Evolutionary conservation across 2,797 vertebrate species (phyloP), one percentile per base, ranked within the genome.

Genomic region (Eutrigla gurnardus): DNA sequence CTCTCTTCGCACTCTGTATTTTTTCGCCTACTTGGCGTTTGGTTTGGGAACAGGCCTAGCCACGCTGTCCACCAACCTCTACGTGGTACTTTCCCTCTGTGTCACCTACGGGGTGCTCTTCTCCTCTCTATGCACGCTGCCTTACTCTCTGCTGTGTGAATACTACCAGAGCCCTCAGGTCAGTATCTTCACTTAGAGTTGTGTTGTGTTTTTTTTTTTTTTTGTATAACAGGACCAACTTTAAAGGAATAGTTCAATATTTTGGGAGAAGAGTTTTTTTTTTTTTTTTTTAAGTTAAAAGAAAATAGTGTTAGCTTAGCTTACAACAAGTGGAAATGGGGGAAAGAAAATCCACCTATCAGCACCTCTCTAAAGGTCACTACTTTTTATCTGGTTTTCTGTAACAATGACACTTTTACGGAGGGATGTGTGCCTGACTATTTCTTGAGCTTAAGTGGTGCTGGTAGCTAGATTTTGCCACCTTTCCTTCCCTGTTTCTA

Each of bases 111-210:
- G 98, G 17, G 93, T 99, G 53, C 94, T 99, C 62, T 99, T 99
- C 49, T 98, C 98, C 68, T 99, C 98, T 0, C 95, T 99, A 52
- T 99, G 98, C 93, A 99, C 98, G 0, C 95, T 99, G 93, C 98
- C 98, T 85, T 99, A 99, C 93, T 99, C 98, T 13, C 96, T 99
- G 77, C 96, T 99, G 65, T 99, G 98, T 3, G 98, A 99, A 91
- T 99, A 99, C 94, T 99, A 99, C 95, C 98, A 99, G 95, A 98
- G 95, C 88, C 96, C 92, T 9, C 95, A 98, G 97, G 98, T 99
- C 49, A 91, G 93, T 92, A 35, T 53, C n/a, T 7, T 18, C 1
- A 77, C 36, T 18, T 32, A 17, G 36, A 33, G n/a, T 11, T 55
- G 46, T 1, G 18, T 39, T 4, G 4, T 18, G 11, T 69, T 40